A percentile compares a stretch with the other conserved stretches of the same genome.
phyloP scores from a whole-genome alignment of 2,888 invertebrate genomes.

The Cremastobaeus sp. region DNA sequence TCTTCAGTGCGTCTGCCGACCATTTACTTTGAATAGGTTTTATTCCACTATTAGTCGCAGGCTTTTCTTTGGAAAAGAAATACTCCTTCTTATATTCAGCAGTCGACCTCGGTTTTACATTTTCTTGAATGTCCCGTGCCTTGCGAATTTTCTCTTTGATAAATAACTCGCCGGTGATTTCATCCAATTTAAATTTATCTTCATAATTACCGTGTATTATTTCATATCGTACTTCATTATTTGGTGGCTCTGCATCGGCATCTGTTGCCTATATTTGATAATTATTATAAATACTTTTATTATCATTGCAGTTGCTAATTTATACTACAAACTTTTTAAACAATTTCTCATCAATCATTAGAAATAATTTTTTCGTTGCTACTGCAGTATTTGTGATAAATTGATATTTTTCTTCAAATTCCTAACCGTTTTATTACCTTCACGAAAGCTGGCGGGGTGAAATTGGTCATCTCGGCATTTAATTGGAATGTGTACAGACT shows the following conservation, averaged over 20 bases:
- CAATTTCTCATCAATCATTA: no score
- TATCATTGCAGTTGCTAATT: no score
- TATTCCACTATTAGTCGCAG: slow-evolving; percentile 27
- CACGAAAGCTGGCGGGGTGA: slow-evolving; percentile 87
- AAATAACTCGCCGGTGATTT: slow-evolving; percentile 86
- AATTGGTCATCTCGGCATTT: slow-evolving; percentile 85
- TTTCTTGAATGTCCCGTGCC: slow-evolving; percentile 69
- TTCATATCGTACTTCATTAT: slow-evolving; percentile 91
- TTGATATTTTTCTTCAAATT: no score
- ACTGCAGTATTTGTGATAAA: no score
- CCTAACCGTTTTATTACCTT: slow-evolving; percentile 80
- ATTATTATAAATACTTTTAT: no score
- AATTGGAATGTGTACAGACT: slow-evolving; percentile 89
- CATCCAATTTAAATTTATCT: slow-evolving; percentile 86
- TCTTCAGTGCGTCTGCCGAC: slow-evolving; percentile 69
- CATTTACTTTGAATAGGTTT: slow-evolving; percentile 37
- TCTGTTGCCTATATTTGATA: slow-evolving; percentile 83
- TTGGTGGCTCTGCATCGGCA: slow-evolving; percentile 89
- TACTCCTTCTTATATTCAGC: slow-evolving; percentile 62
- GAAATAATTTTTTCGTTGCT: no score
- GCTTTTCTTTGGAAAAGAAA: slow-evolving; percentile 26
- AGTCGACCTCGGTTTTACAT: slow-evolving; percentile 63
- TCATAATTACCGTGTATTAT: slow-evolving; percentile 87
- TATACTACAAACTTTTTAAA: no score
- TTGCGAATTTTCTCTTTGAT: slow-evolving; percentile 80